Base-by-base conservation (phyloP, 2,888 invertebrate species). In the Dendrolimus houi region DNA sequence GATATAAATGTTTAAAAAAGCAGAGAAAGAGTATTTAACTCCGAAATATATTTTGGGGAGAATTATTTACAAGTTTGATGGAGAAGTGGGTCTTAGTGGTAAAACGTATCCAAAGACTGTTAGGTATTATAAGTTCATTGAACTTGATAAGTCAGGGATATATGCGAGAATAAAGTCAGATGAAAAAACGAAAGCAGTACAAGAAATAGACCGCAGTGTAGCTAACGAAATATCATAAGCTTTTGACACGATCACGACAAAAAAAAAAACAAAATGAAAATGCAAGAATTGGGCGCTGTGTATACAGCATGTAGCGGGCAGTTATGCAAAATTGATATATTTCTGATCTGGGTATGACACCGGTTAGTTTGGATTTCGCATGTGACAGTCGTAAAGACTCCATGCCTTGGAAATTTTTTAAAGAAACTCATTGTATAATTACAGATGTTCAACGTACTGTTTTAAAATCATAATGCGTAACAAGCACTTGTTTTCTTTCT, bases 31-130 rank as follows among this genome's bases (percentile, higher is more conserved):
- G 81, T 81, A 81, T 77, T 75, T 74, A 81, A 75, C 88, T 87
- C 86, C 87, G 83, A 85, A 87, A 85, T 86, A 85, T 89, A 87
- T 88, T 90, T 89, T 88, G 87, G 88, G 81, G 88, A 81, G 83
- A 85, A 81, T 81, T 89, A 88, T 89, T 90, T 90, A 90, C 88
- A 89, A 81, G 83, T 72, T 71, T 77, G 82, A 47, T 47, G 47
- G 12, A 47, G 47, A 78, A 75, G 79, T 73, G 81, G 83, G 89
- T 89, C 89, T 89, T 88, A 88, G 89, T 86, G 88, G 86, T 89
- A 88, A 81, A 82, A 67, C 63, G 71, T 87, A 85, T 89, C 89
- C 89, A 90, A 90, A 90, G 89, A 89, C 89, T 89, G 89, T 81
- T 87, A 87, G 84, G 82, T 90, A 86, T 85, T 85, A 85, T 83